Percentiles rank a stretch among this genome's conserved stretches.
Conservation (phyloP, 2,113 vertebrate species). For the Otis tarda region DNA sequence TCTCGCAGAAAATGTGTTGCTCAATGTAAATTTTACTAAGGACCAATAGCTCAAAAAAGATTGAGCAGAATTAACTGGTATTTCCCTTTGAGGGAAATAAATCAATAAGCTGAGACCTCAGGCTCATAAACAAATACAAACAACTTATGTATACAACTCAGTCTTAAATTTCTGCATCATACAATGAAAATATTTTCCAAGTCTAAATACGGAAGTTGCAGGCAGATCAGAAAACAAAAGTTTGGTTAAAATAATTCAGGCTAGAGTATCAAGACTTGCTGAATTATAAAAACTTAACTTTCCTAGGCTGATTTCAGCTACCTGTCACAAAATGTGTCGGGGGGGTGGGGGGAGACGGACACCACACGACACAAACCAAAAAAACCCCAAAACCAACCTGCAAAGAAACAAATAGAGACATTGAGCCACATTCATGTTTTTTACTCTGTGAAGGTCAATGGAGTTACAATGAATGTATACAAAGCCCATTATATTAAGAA, state of each 20-base stretch:
- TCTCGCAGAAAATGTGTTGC: background rate
- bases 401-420: background rate
- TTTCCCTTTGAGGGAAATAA: background rate
- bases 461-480: background rate
- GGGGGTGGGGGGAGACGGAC: too few relatives aligned
- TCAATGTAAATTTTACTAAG: background rate
- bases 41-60: background rate
- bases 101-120: background rate
- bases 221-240: background rate
- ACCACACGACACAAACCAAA: too few relatives aligned
- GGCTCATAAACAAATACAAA: background rate
- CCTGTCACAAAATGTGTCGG: background rate
- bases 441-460: background rate
- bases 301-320: background rate
- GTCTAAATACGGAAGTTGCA: background rate
- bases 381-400: background rate
- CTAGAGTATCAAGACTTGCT: background rate
- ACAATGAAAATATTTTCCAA: background rate
- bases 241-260: background rate
- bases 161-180: background rate
- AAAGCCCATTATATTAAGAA: background rate
- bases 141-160: background rate
- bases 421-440: background rate
- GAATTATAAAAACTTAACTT: background rate
- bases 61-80: background rate